phyloP scores from a whole-genome alignment of 2,113 vertebrate species.

The Chrysochloris asiatica region DNA sequence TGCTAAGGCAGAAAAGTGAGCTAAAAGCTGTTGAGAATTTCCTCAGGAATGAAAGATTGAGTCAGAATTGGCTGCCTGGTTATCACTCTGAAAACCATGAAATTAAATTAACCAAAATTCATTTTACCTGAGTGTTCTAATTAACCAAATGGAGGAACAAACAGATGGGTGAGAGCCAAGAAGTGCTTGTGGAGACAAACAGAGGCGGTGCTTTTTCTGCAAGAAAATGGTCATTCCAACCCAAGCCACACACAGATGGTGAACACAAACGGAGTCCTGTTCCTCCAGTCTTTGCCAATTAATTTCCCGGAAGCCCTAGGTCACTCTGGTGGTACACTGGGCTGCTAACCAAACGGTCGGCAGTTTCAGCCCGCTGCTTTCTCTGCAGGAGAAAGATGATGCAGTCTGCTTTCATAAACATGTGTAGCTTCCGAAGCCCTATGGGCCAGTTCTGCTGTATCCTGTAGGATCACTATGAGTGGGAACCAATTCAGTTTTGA shows the following conservation, averaged over 20 bases:
- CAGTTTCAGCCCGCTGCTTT: too few species aligned
- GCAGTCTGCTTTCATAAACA: too few species aligned
- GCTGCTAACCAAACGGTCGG: too few species aligned
- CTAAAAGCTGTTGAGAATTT: neutral
- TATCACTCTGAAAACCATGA: slow-evolving; percentile 30
- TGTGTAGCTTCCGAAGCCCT: too few species aligned
- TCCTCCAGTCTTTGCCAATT: neutral
- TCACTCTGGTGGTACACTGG: too few species aligned
- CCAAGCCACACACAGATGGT: neutral
- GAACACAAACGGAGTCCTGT: neutral
- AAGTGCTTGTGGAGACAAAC: neutral
- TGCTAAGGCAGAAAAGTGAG: slow-evolving; percentile 42
- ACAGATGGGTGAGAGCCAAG: neutral
- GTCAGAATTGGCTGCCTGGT: neutral
- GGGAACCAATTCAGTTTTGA: too few species aligned
- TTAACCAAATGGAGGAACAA: slow-evolving; percentile 31
- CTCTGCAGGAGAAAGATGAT: too few species aligned
- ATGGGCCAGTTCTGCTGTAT: too few species aligned
- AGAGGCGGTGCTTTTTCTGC: neutral
- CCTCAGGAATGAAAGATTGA: neutral
- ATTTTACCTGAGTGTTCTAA: slow-evolving; percentile 28
- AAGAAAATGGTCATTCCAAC: neutral
- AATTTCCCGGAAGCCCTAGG: neutral
- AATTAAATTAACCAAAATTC: slow-evolving; percentile 21
- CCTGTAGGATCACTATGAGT: too few species aligned